Evolutionary conservation across 2,888 invertebrate species (phyloP).

Genomic region (Rhogogaster chlorosoma): DNA sequence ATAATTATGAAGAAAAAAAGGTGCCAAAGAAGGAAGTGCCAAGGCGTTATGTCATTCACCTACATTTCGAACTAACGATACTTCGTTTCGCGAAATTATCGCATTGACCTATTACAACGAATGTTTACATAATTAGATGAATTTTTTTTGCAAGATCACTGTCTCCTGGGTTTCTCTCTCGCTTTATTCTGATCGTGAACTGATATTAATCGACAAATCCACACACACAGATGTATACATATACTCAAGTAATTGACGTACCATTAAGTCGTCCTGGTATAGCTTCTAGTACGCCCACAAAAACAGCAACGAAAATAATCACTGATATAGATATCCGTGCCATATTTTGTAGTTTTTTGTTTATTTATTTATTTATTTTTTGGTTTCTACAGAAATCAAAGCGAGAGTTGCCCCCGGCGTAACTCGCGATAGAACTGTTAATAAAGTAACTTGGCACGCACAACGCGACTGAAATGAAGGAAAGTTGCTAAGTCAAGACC

Average conservation of each 20-base stretch:
- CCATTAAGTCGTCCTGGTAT: slow-evolving; percentile 68
- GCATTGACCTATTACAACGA: background rate
- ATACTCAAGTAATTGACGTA: slow-evolving; percentile 58
- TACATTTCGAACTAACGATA: background rate
- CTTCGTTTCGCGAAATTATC: slow-evolving; percentile 1
- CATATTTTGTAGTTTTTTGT: slow-evolving; percentile 53
- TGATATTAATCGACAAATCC: background rate
- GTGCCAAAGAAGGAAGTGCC: slow-evolving; percentile 19
- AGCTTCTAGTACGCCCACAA: slow-evolving; percentile 63
- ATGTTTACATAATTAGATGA: slow-evolving; percentile 1
- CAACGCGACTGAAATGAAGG: slow-evolving; percentile 26
- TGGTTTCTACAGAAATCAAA: background rate
- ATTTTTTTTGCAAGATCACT: slow-evolving; percentile 11
- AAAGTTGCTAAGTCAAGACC: slow-evolving; percentile 15
- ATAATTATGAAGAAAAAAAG: slow-evolving; percentile 16
- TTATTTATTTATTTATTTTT: background rate
- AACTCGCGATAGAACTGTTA: background rate
- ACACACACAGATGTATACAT: background rate
- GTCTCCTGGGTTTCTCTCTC: background rate
- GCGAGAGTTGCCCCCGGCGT: background rate
- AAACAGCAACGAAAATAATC: slow-evolving; percentile 57
- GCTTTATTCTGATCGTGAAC: background rate
- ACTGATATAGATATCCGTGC: slow-evolving; percentile 58
- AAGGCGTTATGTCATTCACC: slow-evolving; percentile 24
- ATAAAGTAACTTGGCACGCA: slow-evolving; percentile 26